Base-by-base conservation (phyloP, 2,888 invertebrate genomes). In the Trissonchulus sp. region DNA sequence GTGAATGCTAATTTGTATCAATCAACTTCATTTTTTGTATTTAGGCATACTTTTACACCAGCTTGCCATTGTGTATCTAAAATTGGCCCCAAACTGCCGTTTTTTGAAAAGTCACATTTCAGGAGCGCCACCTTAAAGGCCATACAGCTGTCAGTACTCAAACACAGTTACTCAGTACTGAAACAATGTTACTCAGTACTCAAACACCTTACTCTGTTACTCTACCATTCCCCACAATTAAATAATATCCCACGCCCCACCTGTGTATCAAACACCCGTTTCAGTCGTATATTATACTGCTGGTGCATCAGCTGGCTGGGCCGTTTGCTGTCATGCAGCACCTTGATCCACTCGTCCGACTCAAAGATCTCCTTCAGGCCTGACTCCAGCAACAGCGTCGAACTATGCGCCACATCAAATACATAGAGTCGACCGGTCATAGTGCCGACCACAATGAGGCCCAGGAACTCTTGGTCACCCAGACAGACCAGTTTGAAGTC, bases 401-500 rank as follows among this genome's bases (percentile, higher is more conserved):
- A 93, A 82, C 92, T 92, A 18, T 92, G 90, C 83, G 93, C 89
- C 79, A 94, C 89, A 87, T 95, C 95, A 84, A 94, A 92, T 80
- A 94, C 90, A 84, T 91, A 94, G 1, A 92, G 91, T 84, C 91
- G 91, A 62, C 93, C 93, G 74, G 89, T 89, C 82, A 90, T 89
- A 1, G 93, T 92, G 23, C 92, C 93, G 63, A 87, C 79, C 76
- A 86, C 85, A 84, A 94, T 89, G 72, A 95, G 86, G 1, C 94
- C 94, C 77, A 95, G 87, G 80, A 92, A 91, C 84, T 94, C 94
- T 73, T 93, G 93, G 0, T 91, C 88, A 33, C 95, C 95, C 77
- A 95, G 88, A 86, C 94, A 94, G 74, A 95, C 92, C 28, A 95
- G 94, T 87, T 96, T 95, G 81, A 93, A 93, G 84, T 95, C 95